phyloP scores from a whole-genome alignment of 2,888 invertebrate species.

The Hemistola chrysoprasaria region DNA sequence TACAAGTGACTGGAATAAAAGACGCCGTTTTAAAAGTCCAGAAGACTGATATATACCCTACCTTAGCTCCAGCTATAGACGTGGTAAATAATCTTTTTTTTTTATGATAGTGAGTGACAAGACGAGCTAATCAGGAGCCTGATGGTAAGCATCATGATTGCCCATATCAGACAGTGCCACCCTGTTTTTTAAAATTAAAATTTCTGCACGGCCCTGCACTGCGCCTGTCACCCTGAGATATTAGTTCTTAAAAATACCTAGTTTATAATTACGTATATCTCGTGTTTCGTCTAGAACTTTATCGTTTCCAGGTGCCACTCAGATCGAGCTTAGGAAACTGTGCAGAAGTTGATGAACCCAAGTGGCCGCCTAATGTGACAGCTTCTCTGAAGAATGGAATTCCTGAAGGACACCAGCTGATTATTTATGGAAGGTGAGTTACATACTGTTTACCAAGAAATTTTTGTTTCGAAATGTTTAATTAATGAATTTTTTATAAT shows the following conservation, averaged over 20 bases:
- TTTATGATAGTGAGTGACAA: no score
- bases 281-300: background rate
- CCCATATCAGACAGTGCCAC: no score
- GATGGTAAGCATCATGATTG: no score
- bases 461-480: no score
- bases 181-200: no score
- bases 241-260: no score
- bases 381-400: slow-evolving; percentile 69
- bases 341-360: slow-evolving; percentile 55
- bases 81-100: slow-evolving; percentile 59
- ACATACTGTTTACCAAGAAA: no score
- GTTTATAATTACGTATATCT: background rate
- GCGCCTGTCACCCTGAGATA: no score
- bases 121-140: no score
- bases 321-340: slow-evolving; percentile 42
- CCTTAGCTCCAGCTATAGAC: slow-evolving; percentile 43
- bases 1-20: slow-evolving; percentile 83
- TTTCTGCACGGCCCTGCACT: no score
- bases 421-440: slow-evolving; percentile 60
- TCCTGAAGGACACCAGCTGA: slow-evolving; percentile 73
- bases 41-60: slow-evolving; percentile 75
- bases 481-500: no score
- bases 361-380: slow-evolving; percentile 70
- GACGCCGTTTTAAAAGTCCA: slow-evolving; percentile 85
- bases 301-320: slow-evolving; percentile 49